Conservation (phyloP, 2,888 invertebrate species). For the Leptarthrus brevirostris region DNA sequence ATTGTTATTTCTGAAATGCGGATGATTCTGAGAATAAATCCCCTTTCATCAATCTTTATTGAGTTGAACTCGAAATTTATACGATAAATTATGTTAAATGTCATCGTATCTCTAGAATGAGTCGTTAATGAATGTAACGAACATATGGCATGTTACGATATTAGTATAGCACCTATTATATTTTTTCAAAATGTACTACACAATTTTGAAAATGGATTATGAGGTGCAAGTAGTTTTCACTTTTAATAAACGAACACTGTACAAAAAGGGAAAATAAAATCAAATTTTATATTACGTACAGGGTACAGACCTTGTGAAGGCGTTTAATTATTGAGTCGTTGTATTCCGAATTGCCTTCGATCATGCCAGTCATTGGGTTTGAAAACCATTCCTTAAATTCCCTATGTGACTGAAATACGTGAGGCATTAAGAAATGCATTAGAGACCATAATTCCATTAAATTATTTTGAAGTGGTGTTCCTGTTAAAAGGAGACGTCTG, state of each 20-base stretch:
- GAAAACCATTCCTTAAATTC: constrained; percentile 99
- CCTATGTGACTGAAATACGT: constrained; percentile 94
- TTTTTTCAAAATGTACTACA: not conserved
- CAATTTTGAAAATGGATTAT: not conserved
- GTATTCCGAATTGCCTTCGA: constrained; percentile 91
- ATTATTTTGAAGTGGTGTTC: constrained; percentile 95
- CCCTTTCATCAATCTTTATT: too few species aligned
- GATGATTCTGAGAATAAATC: too few species aligned
- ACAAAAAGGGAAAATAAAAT: constrained; percentile 29
- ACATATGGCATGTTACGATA: constrained; percentile 53
- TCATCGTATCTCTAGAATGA: constrained; percentile 46
- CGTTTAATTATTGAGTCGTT: constrained; percentile 89
- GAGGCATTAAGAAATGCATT: constrained; percentile 98
- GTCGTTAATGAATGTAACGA: constrained; percentile 18
- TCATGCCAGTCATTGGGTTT: constrained; percentile 96
- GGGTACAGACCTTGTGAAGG: constrained; percentile 81
- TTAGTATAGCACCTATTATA: constrained; percentile 48
- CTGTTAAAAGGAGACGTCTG: constrained; percentile 89
- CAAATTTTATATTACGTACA: constrained; percentile 54
- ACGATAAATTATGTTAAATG: constrained; percentile 10
- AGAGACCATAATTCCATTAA: constrained; percentile 97
- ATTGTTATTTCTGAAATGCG: too few species aligned
- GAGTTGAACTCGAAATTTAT: too few species aligned
- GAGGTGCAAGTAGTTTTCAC: too few species aligned
- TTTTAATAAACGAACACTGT: not conserved